A percentile compares a stretch with the other conserved stretches of the same genome.
Conservation (phyloP, 2,113 vertebrate species). For the Muntiacus reevesi region DNA sequence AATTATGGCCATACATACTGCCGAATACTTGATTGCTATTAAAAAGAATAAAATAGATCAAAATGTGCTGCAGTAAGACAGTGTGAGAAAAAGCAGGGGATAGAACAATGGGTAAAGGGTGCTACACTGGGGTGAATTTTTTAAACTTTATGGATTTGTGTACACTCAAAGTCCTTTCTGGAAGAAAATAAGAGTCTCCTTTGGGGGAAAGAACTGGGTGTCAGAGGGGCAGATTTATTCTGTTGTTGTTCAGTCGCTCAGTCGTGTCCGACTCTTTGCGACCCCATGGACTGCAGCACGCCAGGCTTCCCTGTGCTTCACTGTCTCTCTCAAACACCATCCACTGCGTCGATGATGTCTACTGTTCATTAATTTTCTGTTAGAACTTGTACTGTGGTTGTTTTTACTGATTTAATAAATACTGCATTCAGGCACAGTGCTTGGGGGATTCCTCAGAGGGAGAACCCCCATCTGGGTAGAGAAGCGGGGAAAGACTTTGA, state of each 20-base stretch:
- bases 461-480: background rate
- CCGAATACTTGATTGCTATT: background rate
- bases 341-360: background rate
- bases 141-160: background rate
- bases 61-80: background rate
- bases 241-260: background rate
- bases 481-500: background rate
- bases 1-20: background rate
- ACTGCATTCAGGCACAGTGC: background rate
- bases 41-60: background rate
- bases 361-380: background rate
- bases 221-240: background rate
- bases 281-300: background rate
- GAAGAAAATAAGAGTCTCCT: slow-evolving; percentile 9
- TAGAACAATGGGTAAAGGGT: background rate
- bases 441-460: background rate
- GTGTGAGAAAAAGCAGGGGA: background rate
- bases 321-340: background rate
- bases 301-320: background rate
- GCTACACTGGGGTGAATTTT: background rate
- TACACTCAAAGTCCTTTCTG: background rate
- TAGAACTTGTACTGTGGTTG: background rate
- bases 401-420: slow-evolving; percentile 1
- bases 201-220: background rate
- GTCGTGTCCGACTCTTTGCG: background rate